A percentile compares a stretch with the other conserved stretches of the same genome.
phyloP scores from a whole-genome alignment of 2,797 vertebrate genomes.

The Streptopelia turtur region DNA sequence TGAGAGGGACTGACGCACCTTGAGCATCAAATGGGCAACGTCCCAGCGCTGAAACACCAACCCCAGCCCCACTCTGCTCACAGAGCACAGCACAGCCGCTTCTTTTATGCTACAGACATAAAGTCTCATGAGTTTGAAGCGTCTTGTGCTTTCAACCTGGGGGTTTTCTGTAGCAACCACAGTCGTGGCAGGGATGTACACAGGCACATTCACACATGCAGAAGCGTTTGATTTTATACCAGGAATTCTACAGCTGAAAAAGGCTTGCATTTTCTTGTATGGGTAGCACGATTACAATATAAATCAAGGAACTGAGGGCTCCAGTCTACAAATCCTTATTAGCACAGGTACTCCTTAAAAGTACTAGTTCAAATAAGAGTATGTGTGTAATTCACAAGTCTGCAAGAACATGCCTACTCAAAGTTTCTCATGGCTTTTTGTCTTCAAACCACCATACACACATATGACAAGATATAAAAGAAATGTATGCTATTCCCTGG shows the following conservation, averaged over 20 bases:
- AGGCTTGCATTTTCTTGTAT: not conserved
- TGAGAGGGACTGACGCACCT: not conserved
- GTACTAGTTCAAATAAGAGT: not conserved
- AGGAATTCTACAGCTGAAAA: not conserved
- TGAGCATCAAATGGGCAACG: not conserved
- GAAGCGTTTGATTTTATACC: not conserved
- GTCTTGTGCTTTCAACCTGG: not conserved
- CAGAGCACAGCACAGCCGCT: rapidly evolving
- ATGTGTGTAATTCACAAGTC: not conserved
- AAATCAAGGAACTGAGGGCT: not conserved
- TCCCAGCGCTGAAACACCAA: not conserved
- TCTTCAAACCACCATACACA: not conserved
- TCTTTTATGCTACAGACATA: not conserved
- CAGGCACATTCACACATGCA: not conserved
- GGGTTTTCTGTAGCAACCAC: not conserved
- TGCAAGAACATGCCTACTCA: not conserved
- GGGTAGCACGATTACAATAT: not conserved
- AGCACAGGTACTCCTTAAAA: not conserved
- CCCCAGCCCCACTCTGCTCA: not conserved
- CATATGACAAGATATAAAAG: not conserved
- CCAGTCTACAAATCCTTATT: not conserved
- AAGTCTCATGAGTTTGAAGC: not conserved
- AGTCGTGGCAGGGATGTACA: not conserved
- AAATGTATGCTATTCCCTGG: not conserved
- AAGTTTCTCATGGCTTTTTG: not conserved